Conservation (phyloP, 2,113 vertebrate species). For the Corythornis vintsioides region DNA sequence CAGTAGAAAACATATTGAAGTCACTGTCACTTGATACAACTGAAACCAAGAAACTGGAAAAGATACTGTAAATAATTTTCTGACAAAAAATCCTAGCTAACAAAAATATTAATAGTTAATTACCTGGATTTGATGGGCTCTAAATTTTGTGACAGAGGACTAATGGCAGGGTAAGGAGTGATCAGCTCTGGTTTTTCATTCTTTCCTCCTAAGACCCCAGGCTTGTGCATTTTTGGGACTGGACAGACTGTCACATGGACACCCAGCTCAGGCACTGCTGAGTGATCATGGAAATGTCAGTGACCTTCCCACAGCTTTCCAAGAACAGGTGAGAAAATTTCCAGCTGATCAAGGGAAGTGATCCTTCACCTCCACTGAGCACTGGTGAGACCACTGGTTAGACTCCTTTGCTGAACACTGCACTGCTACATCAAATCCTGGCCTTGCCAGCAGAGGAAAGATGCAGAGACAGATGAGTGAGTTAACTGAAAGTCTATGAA, state of each 20-base stretch:
- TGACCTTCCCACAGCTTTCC: background rate
- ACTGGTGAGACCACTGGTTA: background rate
- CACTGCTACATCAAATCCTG: background rate
- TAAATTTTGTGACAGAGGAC: background rate
- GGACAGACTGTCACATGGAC: background rate
- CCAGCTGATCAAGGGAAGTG: background rate
- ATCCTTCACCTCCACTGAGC: background rate
- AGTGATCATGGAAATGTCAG: fast-evolving
- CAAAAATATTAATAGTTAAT: background rate
- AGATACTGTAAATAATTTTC: background rate
- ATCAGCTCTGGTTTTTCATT: background rate
- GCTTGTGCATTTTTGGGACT: background rate
- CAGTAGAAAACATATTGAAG: background rate
- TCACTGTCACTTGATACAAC: fast-evolving
- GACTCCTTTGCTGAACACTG: background rate
- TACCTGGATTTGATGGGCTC: background rate
- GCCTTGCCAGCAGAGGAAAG: background rate
- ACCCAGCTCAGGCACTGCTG: background rate
- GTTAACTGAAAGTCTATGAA: background rate
- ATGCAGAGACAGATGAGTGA: too few relatives aligned
- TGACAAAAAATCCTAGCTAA: background rate
- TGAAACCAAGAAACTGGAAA: background rate
- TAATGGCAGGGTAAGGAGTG: background rate
- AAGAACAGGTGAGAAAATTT: background rate
- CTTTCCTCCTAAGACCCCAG: background rate